phyloP scores from a whole-genome alignment of 2,888 invertebrate species.

The Archips xylosteana region DNA sequence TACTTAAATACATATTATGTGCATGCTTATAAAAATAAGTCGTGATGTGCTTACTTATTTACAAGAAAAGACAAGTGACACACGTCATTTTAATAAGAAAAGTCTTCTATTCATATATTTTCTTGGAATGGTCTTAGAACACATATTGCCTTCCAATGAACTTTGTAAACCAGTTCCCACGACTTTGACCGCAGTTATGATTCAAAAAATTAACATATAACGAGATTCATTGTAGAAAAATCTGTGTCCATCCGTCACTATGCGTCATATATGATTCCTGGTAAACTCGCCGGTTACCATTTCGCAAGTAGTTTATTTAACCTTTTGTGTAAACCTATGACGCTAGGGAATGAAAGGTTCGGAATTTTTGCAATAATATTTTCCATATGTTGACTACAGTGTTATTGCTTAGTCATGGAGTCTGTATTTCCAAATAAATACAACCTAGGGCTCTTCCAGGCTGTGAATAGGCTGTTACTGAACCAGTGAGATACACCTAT shows the following conservation, averaged over 20 bases:
- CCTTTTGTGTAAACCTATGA: constrained; percentile 6
- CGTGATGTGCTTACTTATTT: background rate
- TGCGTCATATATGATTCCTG: constrained; percentile 63
- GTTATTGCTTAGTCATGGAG: too few species aligned
- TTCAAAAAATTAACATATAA: constrained; percentile 56
- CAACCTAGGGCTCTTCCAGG: too few species aligned
- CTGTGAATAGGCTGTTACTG: too few species aligned
- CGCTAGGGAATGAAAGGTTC: background rate
- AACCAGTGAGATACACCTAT: too few species aligned
- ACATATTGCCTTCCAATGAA: constrained; percentile 38
- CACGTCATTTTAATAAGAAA: constrained; percentile 15
- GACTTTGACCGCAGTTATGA: constrained; percentile 33
- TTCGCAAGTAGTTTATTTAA: constrained; percentile 19
- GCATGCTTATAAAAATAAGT: background rate
- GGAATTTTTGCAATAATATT: background rate
- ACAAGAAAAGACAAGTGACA: constrained; percentile 18
- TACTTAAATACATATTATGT: background rate
- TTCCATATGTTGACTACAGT: background rate
- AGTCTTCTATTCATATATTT: constrained; percentile 44
- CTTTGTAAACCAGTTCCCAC: constrained; percentile 30
- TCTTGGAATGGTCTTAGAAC: constrained; percentile 43
- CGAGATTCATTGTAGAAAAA: constrained; percentile 76
- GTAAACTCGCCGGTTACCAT: constrained; percentile 25
- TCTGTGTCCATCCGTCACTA: constrained; percentile 71
- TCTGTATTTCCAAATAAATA: too few species aligned